Base-by-base conservation (phyloP, 2,113 vertebrate genomes). In the Fregata magnificens region DNA sequence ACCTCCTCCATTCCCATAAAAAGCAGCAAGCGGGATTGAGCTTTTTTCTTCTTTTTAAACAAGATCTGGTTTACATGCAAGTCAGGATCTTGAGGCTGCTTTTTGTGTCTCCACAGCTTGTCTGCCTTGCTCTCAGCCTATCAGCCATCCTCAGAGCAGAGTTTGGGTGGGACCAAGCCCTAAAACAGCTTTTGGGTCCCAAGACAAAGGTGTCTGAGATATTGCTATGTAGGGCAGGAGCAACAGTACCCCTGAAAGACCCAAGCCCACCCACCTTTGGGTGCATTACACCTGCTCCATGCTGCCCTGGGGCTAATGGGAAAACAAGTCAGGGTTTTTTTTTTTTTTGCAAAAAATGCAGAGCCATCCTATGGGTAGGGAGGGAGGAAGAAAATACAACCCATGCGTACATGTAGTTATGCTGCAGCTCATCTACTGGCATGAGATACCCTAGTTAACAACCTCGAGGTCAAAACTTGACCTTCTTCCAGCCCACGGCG, bases 1-100 rank as follows among this genome's bases (percentile, higher is more conserved):
- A 97, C 95, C 77, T 91, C 69, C 56, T 86, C 79, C 80, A 34
- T 34, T n/a, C 82, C 86, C 88, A 84, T 95, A 91, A 96, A 95
- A 88, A 94, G 71, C 93, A 90, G 67, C 7, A 31, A 87, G 73
- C 2, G 7, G 49, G 78, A 89, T 72, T 15, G 17, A 69, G 73
- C 7, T 53, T 82, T 85, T 45, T 49, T 52, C n/a, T 90, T 93
- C 49, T 38, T 72, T 52, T 79, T 18, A 25, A 65, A 29, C 63
- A 82, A 66, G 73, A 61, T 45, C 58, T 82, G 55, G 88, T 95
- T 96, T 93, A 86, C 38, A 79, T 88, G 63, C 81, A 79, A 88
- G 45, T 79, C 76, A 84, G 76, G 76, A 90, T 85, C 44, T 29
- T 58, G 72, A 62, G 66, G 28, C 25, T 89, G 56, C 22, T 80